Percentiles rank a stretch among this genome's conserved stretches.
Evolutionary conservation across 2,888 invertebrate species (phyloP).

Genomic region (Rosalia funebris): DNA sequence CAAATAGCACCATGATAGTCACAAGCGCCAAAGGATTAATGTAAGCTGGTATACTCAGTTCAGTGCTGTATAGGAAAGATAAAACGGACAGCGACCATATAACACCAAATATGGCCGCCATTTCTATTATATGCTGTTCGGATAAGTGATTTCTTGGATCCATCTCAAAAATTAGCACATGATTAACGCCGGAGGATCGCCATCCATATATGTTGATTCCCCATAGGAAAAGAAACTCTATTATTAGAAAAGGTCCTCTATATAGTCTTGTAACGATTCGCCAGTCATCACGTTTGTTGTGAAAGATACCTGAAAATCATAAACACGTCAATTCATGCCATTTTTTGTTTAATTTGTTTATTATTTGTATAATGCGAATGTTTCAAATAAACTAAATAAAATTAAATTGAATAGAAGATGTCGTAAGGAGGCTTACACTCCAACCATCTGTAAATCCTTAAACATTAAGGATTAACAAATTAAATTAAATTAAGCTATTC

Average conservation of each 20-base stretch:
- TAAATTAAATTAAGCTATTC: too few relatives aligned
- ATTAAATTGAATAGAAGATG: too few relatives aligned
- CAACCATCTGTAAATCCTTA: too few relatives aligned
- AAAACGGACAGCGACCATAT: conserved; percentile 93
- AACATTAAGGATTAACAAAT: too few relatives aligned
- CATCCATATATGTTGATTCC: conserved; percentile 97
- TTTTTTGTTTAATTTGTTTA: too few relatives aligned
- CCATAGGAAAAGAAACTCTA: conserved; percentile 92
- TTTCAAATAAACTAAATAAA: too few relatives aligned
- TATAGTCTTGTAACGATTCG: conserved; percentile 92
- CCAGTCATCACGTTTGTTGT: conserved; percentile 77
- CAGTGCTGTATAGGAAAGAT: conserved; percentile 81
- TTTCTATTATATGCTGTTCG: conserved; percentile 94
- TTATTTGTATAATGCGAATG: too few relatives aligned
- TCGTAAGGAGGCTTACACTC: too few relatives aligned
- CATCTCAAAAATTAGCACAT: conserved; percentile 96
- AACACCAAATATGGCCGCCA: conserved; percentile 92
- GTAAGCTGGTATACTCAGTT: conserved; percentile 90
- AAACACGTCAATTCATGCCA: too few relatives aligned
- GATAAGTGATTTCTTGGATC: conserved; percentile 94
- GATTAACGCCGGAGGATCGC: conserved; percentile 97
- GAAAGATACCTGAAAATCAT: conserved; percentile 66
- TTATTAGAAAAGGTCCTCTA: conserved; percentile 90
- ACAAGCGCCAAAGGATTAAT: conserved; percentile 89
- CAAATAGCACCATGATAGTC: conserved; percentile 82